These are phyloP conservation scores for Aurelia sp. DNA, from an alignment of 30 jellyfish, hydroid and myxozoan species.

Conservation along the genomic window DNA sequence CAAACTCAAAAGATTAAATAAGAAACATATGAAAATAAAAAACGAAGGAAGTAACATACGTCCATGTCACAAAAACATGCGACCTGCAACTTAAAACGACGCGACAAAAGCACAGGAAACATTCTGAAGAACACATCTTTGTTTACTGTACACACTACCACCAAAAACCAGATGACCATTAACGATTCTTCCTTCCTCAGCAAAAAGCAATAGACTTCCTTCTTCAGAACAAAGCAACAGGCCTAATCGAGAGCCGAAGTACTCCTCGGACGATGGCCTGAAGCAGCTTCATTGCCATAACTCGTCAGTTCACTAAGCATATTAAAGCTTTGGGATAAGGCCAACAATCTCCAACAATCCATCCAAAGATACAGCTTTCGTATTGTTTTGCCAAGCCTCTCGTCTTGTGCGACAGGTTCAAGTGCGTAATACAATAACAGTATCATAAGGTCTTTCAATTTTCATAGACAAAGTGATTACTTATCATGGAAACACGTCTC, in stretches of 20 bases:
- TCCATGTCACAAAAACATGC: slow-evolving; percentile 27
- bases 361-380: background rate
- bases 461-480: slow-evolving; percentile 6
- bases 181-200: background rate
- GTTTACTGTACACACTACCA: background rate
- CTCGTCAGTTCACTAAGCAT: too few species aligned
- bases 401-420: slow-evolving; percentile 21
- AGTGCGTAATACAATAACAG: slow-evolving; percentile 1
- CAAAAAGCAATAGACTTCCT: background rate
- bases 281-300: too few species aligned
- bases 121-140: slow-evolving; percentile 45
- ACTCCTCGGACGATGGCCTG: background rate
- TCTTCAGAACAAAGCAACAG: background rate
- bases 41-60: slow-evolving; percentile 11
- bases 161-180: too few species aligned
- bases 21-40: background rate
- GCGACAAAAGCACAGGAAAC: slow-evolving; percentile 53
- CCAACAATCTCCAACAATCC: background rate
- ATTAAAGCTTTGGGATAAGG: too few species aligned
- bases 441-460: background rate
- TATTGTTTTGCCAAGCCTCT: background rate
- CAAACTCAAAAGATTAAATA: background rate
- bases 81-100: slow-evolving; percentile 29
- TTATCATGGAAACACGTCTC: background rate
- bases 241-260: background rate